phyloP scores from a whole-genome alignment of 2,113 vertebrate genomes.

The Saguinus midas region DNA sequence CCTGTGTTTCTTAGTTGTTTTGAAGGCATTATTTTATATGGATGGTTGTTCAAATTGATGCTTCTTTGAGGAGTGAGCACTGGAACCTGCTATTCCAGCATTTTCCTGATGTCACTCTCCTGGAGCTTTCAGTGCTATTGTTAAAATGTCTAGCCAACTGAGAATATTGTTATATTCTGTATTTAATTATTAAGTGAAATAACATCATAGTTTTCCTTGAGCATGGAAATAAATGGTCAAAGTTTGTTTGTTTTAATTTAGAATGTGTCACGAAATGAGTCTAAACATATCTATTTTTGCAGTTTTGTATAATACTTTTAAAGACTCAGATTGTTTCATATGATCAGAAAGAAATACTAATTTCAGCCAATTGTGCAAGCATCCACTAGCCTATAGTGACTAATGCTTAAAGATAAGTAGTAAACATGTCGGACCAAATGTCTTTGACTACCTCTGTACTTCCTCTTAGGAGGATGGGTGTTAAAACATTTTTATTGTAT shows the following conservation, averaged over 20 bases:
- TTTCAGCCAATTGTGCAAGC: slow-evolving; percentile 14
- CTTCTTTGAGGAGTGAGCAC: neutral
- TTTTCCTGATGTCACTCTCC: neutral
- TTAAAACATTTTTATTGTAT: slow-evolving; percentile 38
- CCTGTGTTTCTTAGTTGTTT: neutral
- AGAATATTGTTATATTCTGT: neutral
- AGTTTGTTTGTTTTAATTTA: neutral
- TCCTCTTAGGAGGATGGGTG: neutral
- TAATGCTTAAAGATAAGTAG: neutral
- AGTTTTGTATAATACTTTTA: neutral
- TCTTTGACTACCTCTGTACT: slow-evolving; percentile 12
- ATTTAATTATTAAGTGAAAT: neutral
- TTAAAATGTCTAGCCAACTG: neutral
- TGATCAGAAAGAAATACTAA: neutral
- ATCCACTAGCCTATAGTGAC: neutral
- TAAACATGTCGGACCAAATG: neutral
- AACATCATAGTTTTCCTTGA: neutral
- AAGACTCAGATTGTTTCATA: neutral
- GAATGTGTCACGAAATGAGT: neutral
- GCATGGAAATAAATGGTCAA: neutral
- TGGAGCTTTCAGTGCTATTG: neutral
- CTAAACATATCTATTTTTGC: neutral
- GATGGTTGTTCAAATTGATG: too few species aligned
- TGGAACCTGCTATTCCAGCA: neutral
- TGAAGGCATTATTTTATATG: neutral